These are phyloP conservation scores for Ephestia elutella DNA, from an alignment of 1,140 invertebrate genomes.

Conservation along the genomic window DNA sequence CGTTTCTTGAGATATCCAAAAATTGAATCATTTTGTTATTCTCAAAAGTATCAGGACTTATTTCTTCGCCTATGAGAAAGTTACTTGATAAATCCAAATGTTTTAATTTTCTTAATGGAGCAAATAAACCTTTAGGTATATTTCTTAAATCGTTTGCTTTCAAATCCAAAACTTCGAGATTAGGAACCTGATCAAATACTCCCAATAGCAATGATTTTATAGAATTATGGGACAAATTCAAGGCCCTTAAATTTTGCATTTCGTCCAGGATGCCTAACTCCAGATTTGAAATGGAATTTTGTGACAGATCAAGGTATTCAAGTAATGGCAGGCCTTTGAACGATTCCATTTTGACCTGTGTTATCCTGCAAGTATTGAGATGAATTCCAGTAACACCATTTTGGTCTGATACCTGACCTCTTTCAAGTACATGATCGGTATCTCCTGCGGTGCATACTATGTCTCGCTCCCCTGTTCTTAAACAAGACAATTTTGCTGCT, in stretches of 20 bases:
- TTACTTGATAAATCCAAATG: slow-evolving; percentile 48
- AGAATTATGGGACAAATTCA: slow-evolving; percentile 50
- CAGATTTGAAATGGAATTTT: slow-evolving; percentile 41
- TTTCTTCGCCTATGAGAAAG: slow-evolving; percentile 30
- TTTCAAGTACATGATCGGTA: slow-evolving; percentile 26
- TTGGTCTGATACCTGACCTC: slow-evolving; percentile 43
- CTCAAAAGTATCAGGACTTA: slow-evolving; percentile 43
- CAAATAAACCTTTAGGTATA: slow-evolving; percentile 42
- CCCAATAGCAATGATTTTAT: slow-evolving; percentile 37
- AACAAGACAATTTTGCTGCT: neutral
- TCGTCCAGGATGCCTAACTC: slow-evolving; percentile 42
- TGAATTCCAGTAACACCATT: slow-evolving; percentile 31
- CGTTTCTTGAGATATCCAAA: slow-evolving; percentile 48
- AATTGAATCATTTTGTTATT: slow-evolving; percentile 26
- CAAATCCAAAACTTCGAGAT: slow-evolving; percentile 42
- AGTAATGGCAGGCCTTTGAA: slow-evolving; percentile 39
- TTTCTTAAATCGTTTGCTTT: slow-evolving; percentile 38
- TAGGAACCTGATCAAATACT: slow-evolving; percentile 40
- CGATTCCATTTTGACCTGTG: slow-evolving; percentile 34
- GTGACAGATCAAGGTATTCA: slow-evolving; percentile 43
- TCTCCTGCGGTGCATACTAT: slow-evolving; percentile 21
- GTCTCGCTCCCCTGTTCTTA: slow-evolving; percentile 12
- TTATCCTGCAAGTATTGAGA: slow-evolving; percentile 41
- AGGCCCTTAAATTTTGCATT: slow-evolving; percentile 25
- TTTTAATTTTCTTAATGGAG: slow-evolving; percentile 39